Percentiles rank a stretch among this genome's conserved stretches.
Evolutionary conservation across 1,140 invertebrate genomes (phyloP).

Genomic region (Carcinoscorpius rotundicauda): DNA sequence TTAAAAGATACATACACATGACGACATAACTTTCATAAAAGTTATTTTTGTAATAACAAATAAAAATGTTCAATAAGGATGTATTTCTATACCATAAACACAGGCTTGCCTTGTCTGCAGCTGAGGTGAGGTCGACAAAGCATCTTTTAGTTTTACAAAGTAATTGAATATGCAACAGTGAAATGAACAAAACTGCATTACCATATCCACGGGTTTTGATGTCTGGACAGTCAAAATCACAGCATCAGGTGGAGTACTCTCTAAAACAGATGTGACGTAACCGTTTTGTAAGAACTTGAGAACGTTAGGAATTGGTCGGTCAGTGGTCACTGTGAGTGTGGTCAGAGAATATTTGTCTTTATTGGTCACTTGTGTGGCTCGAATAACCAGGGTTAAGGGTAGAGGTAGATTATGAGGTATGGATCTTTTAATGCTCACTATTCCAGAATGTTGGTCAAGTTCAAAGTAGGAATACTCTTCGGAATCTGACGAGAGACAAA

Average conservation of each 20-base stretch:
- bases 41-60: too few relatives aligned
- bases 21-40: too few relatives aligned
- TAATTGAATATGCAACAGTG: neutral
- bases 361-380: conserved; percentile 79
- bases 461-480: conserved; percentile 38
- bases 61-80: too few relatives aligned
- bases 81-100: too few relatives aligned
- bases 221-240: conserved; percentile 46
- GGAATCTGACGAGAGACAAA: neutral
- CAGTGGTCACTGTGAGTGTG: conserved; percentile 50
- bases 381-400: conserved; percentile 59
- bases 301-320: conserved; percentile 36
- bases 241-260: conserved; percentile 46
- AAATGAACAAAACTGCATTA: conserved; percentile 26
- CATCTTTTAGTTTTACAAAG: too few relatives aligned
- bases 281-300: conserved; percentile 54
- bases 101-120: too few relatives aligned
- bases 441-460: conserved; percentile 46
- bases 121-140: too few relatives aligned
- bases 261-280: conserved; percentile 56
- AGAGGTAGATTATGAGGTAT: conserved; percentile 38
- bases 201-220: conserved; percentile 41
- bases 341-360: conserved; percentile 70
- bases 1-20: too few relatives aligned
- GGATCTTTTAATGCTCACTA: conserved; percentile 44